These are phyloP conservation scores for Toxostoma redivivum DNA, from an alignment of 2,113 vertebrate species.

Conservation along the genomic window DNA sequence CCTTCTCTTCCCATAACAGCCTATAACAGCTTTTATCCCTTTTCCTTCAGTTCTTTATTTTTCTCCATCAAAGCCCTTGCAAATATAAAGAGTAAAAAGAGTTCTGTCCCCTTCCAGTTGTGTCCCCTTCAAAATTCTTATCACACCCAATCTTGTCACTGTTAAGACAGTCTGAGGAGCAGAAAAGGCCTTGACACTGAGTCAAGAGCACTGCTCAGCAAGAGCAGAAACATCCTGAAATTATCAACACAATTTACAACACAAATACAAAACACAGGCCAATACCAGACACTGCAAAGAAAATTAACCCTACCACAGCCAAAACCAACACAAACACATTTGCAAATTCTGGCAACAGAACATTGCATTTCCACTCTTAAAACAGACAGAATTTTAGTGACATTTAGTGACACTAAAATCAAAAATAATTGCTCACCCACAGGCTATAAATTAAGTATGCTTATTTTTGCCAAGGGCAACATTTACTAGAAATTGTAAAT, in stretches of 20 bases:
- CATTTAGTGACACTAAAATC: conserved; percentile 20
- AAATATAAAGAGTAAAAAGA: neutral
- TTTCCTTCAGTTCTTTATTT: neutral
- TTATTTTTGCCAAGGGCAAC: conserved; percentile 64
- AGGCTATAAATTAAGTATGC: conserved; percentile 54
- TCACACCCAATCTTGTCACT: neutral
- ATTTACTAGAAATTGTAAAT: conserved; percentile 62
- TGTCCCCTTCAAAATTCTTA: neutral
- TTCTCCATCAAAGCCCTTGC: neutral
- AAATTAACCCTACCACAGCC: neutral
- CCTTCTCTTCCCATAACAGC: neutral
- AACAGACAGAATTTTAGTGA: conserved; percentile 16
- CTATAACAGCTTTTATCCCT: neutral
- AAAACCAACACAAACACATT: neutral
- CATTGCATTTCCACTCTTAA: neutral
- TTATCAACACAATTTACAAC: neutral
- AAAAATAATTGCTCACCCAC: conserved; percentile 55
- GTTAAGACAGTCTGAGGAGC: neutral
- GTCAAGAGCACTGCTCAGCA: neutral
- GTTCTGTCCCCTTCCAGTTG: neutral
- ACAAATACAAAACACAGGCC: neutral
- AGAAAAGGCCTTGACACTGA: neutral
- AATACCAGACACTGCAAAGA: neutral
- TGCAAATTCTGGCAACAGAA: neutral
- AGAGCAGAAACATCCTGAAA: neutral